Evolutionary conservation across 2,888 invertebrate genomes (phyloP).

Genomic region (Plagiodera versicolora): DNA sequence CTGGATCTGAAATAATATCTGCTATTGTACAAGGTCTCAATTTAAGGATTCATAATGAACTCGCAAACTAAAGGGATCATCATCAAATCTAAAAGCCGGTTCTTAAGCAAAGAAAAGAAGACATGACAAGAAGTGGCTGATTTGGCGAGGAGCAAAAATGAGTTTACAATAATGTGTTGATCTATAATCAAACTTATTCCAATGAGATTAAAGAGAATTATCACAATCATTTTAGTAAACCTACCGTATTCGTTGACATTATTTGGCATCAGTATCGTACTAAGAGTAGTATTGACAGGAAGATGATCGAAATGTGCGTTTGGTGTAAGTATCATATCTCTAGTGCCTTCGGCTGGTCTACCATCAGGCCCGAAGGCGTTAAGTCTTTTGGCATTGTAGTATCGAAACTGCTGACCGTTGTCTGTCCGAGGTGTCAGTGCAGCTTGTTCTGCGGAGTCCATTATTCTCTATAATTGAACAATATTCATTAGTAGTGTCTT

Average conservation of each 20-base stretch:
- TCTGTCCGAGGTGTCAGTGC: slow-evolving; percentile 68
- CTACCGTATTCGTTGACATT: slow-evolving; percentile 72
- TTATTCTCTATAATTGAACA: slow-evolving; percentile 69
- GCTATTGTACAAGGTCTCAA: too few relatives aligned
- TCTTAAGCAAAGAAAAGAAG: too few relatives aligned
- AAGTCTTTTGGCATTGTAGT: slow-evolving; percentile 80
- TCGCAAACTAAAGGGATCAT: too few relatives aligned
- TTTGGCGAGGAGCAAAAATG: too few relatives aligned
- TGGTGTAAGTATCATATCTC: slow-evolving; percentile 71
- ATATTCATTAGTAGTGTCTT: too few relatives aligned
- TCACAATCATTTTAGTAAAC: too few relatives aligned
- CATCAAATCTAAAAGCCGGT: too few relatives aligned
- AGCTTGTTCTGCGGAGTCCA: slow-evolving; percentile 89
- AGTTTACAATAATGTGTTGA: too few relatives aligned
- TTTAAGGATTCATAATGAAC: too few relatives aligned
- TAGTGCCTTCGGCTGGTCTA: slow-evolving; percentile 68
- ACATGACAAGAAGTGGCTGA: too few relatives aligned
- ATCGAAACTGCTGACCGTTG: slow-evolving; percentile 59
- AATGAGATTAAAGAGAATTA: too few relatives aligned
- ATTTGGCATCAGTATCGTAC: slow-evolving; percentile 86
- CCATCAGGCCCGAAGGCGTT: slow-evolving; percentile 79
- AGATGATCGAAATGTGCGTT: slow-evolving; percentile 86
- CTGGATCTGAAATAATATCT: slow-evolving; percentile 62
- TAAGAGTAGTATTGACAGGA: slow-evolving; percentile 80
- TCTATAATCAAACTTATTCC: too few relatives aligned